Conservation (phyloP, 2,888 invertebrate genomes). For the Cantharis lateralis region DNA sequence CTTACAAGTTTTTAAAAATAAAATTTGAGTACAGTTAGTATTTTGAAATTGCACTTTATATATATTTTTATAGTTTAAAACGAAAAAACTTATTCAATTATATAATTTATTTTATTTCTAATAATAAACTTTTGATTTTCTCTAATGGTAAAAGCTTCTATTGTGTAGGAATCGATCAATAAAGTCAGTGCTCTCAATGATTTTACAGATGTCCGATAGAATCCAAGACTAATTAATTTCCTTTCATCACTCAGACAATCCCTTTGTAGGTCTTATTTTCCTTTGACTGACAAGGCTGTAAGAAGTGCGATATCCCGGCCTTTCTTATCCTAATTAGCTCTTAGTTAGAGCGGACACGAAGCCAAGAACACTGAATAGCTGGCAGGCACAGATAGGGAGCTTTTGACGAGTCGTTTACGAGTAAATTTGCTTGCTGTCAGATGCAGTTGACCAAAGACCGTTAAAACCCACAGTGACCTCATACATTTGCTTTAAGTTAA, state of each 20-base stretch:
- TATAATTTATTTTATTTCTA: neutral
- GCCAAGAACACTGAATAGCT: constrained; percentile 43
- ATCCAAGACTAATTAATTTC: constrained; percentile 49
- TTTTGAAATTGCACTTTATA: too few species aligned
- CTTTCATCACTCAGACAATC: constrained; percentile 51
- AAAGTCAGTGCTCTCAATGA: constrained; percentile 25
- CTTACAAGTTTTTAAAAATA: neutral
- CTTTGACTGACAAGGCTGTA: constrained; percentile 49
- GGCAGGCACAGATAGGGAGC: constrained; percentile 43
- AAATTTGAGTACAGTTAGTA: neutral
- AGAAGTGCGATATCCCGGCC: constrained; percentile 45
- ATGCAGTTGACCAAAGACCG: constrained; percentile 33
- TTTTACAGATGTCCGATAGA: constrained; percentile 39
- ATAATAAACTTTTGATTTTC: neutral
- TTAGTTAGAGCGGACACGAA: constrained; percentile 45
- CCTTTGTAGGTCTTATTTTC: constrained; percentile 48
- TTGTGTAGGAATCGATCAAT: constrained; percentile 12
- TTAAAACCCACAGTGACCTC: constrained; percentile 9
- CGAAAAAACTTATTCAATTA: neutral
- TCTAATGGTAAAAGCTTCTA: neutral
- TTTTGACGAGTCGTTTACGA: constrained; percentile 41
- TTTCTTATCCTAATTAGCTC: constrained; percentile 52
- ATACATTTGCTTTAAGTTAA: neutral
- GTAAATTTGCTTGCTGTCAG: constrained; percentile 45
- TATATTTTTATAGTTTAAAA: neutral